phyloP scores from a whole-genome alignment of 2,113 vertebrate species.

The Xenopus laevis region DNA sequence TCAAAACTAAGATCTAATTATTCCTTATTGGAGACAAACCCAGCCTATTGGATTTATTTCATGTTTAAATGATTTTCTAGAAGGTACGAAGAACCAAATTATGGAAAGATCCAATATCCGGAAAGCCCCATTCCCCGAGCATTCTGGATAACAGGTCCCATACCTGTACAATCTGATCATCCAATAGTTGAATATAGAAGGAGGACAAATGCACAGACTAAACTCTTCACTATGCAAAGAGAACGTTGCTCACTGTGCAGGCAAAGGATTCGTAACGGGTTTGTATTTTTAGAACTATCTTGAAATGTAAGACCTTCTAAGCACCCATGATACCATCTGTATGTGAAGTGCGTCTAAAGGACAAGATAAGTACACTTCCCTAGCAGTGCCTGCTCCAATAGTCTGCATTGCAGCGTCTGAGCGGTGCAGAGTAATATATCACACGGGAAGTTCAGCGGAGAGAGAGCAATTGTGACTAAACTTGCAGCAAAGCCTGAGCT shows the following conservation, averaged over 20 bases:
- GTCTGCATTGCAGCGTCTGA: slow-evolving; percentile 29
- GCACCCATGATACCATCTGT: slow-evolving; percentile 74
- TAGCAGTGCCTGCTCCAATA: slow-evolving; percentile 27
- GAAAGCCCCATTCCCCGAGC: too few relatives aligned
- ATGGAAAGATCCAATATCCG: too few relatives aligned
- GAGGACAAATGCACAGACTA: slow-evolving; percentile 13
- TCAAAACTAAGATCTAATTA: too few relatives aligned
- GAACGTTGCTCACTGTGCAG: slow-evolving; percentile 68
- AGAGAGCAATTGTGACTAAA: background rate
- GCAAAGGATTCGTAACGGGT: slow-evolving; percentile 81
- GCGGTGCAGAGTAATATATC: slow-evolving; percentile 25
- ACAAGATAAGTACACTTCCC: slow-evolving; percentile 56
- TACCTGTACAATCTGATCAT: too few relatives aligned
- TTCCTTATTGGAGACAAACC: too few relatives aligned
- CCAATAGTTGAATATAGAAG: too few relatives aligned
- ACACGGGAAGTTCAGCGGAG: background rate
- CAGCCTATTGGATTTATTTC: too few relatives aligned
- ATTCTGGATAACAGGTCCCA: too few relatives aligned
- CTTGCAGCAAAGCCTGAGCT: too few relatives aligned
- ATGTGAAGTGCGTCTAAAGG: slow-evolving; percentile 75
- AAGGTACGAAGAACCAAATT: too few relatives aligned
- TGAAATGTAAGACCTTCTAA: slow-evolving; percentile 84
- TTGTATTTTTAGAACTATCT: slow-evolving; percentile 88
- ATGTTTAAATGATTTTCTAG: too few relatives aligned
- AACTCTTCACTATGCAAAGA: slow-evolving; percentile 57